phyloP scores from a whole-genome alignment of 2,113 vertebrate genomes.

The Eretmochelys imbricata region DNA sequence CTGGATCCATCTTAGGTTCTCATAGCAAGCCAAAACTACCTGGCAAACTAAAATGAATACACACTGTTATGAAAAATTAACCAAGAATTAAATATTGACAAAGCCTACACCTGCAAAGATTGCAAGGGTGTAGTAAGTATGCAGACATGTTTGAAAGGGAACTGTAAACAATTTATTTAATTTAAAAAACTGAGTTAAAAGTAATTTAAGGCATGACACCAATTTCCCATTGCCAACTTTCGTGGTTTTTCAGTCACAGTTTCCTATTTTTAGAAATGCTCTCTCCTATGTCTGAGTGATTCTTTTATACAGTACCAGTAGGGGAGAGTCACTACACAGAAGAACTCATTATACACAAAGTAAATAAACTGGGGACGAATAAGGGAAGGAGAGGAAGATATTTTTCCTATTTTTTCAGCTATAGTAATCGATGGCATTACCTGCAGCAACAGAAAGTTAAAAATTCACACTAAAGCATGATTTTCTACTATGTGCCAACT shows the following conservation, averaged over 20 bases:
- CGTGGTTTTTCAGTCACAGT: not conserved
- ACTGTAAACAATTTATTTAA: not conserved
- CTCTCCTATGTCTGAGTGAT: fast-evolving
- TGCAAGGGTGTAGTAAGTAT: not conserved
- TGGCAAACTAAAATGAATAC: slow-evolving; percentile 28
- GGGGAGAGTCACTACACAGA: not conserved
- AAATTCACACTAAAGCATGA: not conserved
- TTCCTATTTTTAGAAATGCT: not conserved
- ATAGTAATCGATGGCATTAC: not conserved
- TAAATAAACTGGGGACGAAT: not conserved
- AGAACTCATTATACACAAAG: not conserved
- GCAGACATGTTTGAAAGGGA: not conserved
- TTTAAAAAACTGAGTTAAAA: not conserved
- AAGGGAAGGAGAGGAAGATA: not conserved
- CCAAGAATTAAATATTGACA: not conserved
- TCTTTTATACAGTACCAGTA: not conserved
- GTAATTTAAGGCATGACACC: not conserved
- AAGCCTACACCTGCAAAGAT: not conserved
- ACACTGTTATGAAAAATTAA: not conserved
- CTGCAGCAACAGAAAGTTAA: not conserved
- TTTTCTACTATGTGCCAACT: not conserved
- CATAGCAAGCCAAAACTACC: slow-evolving; percentile 41
- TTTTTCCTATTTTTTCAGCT: not conserved
- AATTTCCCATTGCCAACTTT: not conserved
- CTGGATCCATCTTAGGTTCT: slow-evolving; percentile 93